Evolutionary conservation across 2,113 vertebrate species (phyloP), one percentile per base, ranked within the genome.

Genomic region (Chaetorhynchus papuensis): DNA sequence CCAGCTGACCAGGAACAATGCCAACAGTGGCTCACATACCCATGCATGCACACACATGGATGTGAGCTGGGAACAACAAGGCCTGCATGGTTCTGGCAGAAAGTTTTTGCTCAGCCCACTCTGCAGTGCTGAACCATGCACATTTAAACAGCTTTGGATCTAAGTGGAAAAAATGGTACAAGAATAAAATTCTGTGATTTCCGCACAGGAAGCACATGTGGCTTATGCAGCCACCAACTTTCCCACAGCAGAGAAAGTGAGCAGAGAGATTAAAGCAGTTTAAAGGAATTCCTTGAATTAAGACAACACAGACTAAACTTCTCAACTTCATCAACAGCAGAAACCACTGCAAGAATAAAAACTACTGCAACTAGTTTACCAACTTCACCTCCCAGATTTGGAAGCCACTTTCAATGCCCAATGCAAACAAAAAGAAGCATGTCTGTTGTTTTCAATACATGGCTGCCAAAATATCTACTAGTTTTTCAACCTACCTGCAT

Each of bases 401-500:
- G 13, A 88, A 93, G 45, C 11, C 50, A 65, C 11, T 94, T 72
- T 23, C 68, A 93, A 92, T 20, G 24, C 6, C 4, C 42, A 69
- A 4, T 8, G 16, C 11, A 45, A 24, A n/a, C 60, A 47, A 39
- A 60, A 91, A 68, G 24, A 61, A 76, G 10, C 9, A 92, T 78
- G 18, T 65, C 19, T 78, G 24, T 13, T 66, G 19, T 64, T 88
- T 94, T 53, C 70, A 64, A 4, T 28, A 82, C 30, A 17, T 4
- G 69, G 15, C n/a, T 79, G 60, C 18, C 50, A 80, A 90, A 80
- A 26, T 42, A 81, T 6, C 33, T 88, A 54, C 54, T 72, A 49
- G n/a, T 26, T 92, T 91, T 84, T 61, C 41, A 91, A 60, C 37
- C 44, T 60, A 94, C 69, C 70, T 89, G 81, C 49, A 61, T 57